Conservation (phyloP, 2,888 invertebrate genomes). For the Branchellion lobata region DNA sequence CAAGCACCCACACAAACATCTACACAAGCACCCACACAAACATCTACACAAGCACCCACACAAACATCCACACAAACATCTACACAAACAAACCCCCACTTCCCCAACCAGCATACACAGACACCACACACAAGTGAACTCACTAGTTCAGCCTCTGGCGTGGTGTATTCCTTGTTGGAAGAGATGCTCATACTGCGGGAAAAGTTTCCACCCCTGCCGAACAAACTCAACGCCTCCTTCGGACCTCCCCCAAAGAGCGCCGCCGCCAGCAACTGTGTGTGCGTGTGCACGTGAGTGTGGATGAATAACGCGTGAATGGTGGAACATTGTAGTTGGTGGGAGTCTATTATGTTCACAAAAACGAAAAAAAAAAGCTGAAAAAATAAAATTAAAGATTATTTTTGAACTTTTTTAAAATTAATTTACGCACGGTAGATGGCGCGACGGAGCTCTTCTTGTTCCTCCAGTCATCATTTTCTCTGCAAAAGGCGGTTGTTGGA, state of each 20-base stretch:
- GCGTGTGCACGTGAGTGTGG: no score
- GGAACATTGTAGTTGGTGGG: no score
- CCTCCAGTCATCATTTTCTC: constrained; percentile 37
- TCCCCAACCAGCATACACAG: not conserved
- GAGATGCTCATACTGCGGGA: constrained; percentile 34
- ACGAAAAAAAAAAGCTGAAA: no score
- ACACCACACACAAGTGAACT: not conserved
- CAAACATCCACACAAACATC: no score
- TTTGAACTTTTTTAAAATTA: no score
- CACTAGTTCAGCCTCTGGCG: constrained; percentile 25
- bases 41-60: no score
- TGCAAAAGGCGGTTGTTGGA: not conserved
- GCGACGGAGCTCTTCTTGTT: constrained; percentile 29
- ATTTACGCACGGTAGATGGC: constrained; percentile 3
- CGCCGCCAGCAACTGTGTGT: constrained; percentile 31
- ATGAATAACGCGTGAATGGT: no score
- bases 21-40: no score
- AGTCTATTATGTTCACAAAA: no score
- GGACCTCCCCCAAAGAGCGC: constrained; percentile 33
- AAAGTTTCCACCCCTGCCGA: constrained; percentile 32
- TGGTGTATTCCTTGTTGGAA: constrained; percentile 32
- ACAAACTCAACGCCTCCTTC: constrained; percentile 28
- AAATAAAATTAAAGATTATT: no score
- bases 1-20: no score
- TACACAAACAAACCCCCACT: no score